These are phyloP conservation scores for Garrulus glandarius DNA, from an alignment of 2,797 vertebrate species.

Conservation along the genomic window DNA sequence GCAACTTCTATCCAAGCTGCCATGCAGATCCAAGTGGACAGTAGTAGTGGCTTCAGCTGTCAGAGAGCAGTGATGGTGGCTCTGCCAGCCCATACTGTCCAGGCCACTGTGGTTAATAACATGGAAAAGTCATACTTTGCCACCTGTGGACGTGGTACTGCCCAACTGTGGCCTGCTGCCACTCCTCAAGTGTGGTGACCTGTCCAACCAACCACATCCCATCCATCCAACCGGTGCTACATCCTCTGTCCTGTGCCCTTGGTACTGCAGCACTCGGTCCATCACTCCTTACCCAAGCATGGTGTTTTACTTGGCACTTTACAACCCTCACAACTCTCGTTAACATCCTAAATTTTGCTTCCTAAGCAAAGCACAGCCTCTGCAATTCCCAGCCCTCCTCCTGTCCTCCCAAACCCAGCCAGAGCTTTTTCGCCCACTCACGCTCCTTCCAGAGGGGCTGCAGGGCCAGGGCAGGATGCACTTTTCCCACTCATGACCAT, in stretches of 20 bases:
- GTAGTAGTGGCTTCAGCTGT: neutral
- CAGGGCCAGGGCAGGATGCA: neutral
- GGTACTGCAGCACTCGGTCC: neutral
- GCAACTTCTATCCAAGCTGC: neutral
- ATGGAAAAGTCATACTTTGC: neutral
- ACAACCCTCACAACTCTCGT: neutral
- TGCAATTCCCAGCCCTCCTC: neutral
- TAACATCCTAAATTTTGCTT: neutral
- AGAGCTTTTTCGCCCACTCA: neutral
- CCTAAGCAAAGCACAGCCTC: neutral
- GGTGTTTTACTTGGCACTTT: rapidly evolving
- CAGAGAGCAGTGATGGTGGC: neutral
- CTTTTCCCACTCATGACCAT: neutral
- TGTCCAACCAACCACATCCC: neutral
- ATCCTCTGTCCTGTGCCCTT: rapidly evolving
- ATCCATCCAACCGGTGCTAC: neutral
- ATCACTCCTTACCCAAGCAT: too few relatives aligned
- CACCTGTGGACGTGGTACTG: neutral
- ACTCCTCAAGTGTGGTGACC: neutral
- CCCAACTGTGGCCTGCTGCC: neutral
- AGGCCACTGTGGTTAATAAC: neutral
- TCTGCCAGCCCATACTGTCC: neutral
- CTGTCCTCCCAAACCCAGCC: neutral
- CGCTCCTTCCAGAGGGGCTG: neutral
- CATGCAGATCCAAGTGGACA: neutral